Conservation (phyloP, 2,888 invertebrate species). For the Zhuqinia jingwanae region DNA sequence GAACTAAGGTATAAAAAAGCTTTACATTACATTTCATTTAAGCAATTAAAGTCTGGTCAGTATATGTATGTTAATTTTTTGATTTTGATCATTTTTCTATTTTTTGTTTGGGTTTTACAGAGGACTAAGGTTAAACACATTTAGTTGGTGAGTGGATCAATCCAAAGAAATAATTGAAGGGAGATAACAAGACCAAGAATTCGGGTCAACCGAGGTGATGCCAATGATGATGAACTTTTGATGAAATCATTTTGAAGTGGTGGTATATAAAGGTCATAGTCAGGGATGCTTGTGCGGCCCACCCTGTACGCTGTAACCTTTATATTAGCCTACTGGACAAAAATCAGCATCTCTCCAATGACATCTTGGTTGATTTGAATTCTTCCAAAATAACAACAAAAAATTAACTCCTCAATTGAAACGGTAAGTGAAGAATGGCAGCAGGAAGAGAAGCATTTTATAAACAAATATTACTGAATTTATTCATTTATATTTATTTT, state of each 20-base stretch:
- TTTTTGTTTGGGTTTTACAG: too few species aligned
- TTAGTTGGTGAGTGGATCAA: too few species aligned
- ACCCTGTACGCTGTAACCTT: conserved; percentile 56
- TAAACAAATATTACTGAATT: too few species aligned
- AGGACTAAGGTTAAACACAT: too few species aligned
- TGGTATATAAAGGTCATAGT: conserved; percentile 65
- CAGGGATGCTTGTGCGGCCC: conserved; percentile 60
- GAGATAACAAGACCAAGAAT: conserved; percentile 47
- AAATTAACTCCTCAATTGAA: neutral
- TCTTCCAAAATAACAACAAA: conserved; percentile 3
- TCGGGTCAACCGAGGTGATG: conserved; percentile 72
- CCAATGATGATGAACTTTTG: conserved; percentile 8
- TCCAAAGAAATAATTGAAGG: conserved; percentile 14
- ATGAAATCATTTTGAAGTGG: conserved; percentile 12
- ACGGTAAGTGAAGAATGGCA: too few species aligned
- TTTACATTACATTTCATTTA: too few species aligned
- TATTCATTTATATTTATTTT: too few species aligned
- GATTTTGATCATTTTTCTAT: too few species aligned
- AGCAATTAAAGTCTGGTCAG: too few species aligned
- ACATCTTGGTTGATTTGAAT: conserved; percentile 76
- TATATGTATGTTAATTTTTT: too few species aligned
- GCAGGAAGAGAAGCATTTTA: too few species aligned
- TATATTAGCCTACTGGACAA: conserved; percentile 51
- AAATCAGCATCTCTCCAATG: conserved; percentile 36
- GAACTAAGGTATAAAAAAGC: too few species aligned